Evolutionary conservation across 2,113 vertebrate species (phyloP).

Genomic region (Hymenochirus boettgeri): DNA sequence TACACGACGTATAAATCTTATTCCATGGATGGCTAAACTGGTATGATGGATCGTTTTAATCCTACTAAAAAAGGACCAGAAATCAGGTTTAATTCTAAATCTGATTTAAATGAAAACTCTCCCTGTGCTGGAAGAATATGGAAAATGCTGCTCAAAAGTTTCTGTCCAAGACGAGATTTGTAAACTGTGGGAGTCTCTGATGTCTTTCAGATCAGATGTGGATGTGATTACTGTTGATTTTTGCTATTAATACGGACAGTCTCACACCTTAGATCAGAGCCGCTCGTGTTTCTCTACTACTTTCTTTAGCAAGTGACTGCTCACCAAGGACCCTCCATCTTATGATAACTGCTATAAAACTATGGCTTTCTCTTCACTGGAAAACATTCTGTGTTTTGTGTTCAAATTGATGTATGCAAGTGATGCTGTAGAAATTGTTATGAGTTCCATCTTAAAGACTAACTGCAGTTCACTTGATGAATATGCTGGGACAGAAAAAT

Average conservation of each 20-base stretch:
- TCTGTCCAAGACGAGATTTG: constrained; percentile 48
- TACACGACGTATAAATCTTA: constrained; percentile 48
- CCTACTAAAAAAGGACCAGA: constrained; percentile 39
- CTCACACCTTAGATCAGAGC: constrained; percentile 66
- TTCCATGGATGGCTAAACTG: constrained; percentile 38
- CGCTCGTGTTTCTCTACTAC: constrained; percentile 69
- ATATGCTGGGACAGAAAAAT: constrained; percentile 43
- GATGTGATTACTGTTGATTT: constrained; percentile 65
- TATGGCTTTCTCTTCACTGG: constrained; percentile 68
- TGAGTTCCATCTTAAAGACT: constrained; percentile 63
- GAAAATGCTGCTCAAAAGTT: constrained; percentile 62
- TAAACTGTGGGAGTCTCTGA: constrained; percentile 51
- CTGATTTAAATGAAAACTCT: constrained; percentile 45
- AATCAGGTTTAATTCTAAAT: not conserved
- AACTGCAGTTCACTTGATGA: constrained; percentile 43
- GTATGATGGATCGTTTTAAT: constrained; percentile 48
- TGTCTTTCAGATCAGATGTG: constrained; percentile 51
- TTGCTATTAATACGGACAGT: constrained; percentile 68
- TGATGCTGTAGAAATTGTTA: constrained; percentile 64
- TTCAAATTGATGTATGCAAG: constrained; percentile 75
- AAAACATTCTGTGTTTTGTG: constrained; percentile 58
- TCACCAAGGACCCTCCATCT: constrained; percentile 49
- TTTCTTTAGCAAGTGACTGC: constrained; percentile 59
- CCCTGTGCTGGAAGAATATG: constrained; percentile 52
- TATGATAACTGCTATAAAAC: constrained; percentile 62